phyloP scores from a whole-genome alignment of 2,888 invertebrate genomes.

The Ennomos quercinarius region DNA sequence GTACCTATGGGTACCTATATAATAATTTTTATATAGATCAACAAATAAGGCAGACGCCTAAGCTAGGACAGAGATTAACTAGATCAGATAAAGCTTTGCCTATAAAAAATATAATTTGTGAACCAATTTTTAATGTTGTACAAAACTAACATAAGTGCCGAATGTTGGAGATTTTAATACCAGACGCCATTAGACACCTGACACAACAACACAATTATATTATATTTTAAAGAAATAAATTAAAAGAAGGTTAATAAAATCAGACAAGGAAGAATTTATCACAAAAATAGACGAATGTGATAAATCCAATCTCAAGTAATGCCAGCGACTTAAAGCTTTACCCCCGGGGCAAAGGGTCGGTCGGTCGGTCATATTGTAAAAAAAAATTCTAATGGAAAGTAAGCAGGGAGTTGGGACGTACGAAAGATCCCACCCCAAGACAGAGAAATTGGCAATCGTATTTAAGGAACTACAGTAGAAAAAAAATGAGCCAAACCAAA shows the following conservation, averaged over 20 bases:
- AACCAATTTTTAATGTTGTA: too few species aligned
- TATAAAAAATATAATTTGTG: too few species aligned
- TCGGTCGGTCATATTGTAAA: background rate
- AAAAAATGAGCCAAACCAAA: too few species aligned
- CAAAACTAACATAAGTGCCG: too few species aligned
- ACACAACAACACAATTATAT: background rate
- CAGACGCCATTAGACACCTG: background rate
- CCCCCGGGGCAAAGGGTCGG: background rate
- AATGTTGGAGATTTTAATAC: too few species aligned
- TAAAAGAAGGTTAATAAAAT: background rate
- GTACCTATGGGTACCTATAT: too few species aligned
- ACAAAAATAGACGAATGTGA: background rate
- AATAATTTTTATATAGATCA: too few species aligned
- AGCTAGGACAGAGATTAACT: too few species aligned
- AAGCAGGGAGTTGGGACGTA: background rate
- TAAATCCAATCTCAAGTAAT: slow-evolving; percentile 7
- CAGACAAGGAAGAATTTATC: background rate
- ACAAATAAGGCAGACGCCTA: too few species aligned
- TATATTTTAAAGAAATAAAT: background rate
- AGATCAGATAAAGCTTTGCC: too few species aligned
- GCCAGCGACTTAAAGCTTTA: background rate
- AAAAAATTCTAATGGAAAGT: background rate
- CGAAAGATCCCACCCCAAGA: background rate
- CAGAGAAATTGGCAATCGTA: background rate
- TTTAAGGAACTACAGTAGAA: too few species aligned